Base-by-base conservation (phyloP, 2,888 invertebrate species). In the Melanargia galathea region DNA sequence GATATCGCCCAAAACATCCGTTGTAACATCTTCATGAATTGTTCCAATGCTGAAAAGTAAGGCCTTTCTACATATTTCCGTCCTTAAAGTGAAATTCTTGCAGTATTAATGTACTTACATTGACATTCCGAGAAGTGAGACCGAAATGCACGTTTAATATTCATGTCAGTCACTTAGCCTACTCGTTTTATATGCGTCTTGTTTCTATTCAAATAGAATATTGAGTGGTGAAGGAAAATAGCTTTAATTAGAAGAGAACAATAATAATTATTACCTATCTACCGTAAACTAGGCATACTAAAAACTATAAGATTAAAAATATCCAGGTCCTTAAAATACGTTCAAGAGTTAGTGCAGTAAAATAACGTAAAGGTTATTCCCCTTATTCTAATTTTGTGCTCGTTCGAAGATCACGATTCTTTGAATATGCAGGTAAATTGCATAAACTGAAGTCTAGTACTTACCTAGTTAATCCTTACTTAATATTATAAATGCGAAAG, bases 1-100 rank as follows among this genome's bases (percentile, higher is more conserved):
- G 20, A 90, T 88, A 46, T 76, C 77, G 7, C 90, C 90, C 24
- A 89, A 69, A 6, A 89, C 84, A 55, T 90, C 87, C 0, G 87
- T 82, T 13, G 87, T 88, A n/a, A 90, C 86, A 71, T 90, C 90
- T 75, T 90, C 90, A 66, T 87, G 77, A 26, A 89, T 77, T 2
- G 88, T 85, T 40, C 90, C 90, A 62, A 90, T 87, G 71, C 90
- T 90, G 73, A 26, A 83, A 87, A 20, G 33, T 11, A 35, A 18
- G 35, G 8, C 8, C n/a, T 26, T 16, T 30, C 26, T 16, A 2
- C 20, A 13, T 20, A 4, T 49, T 49, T 18, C 13, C 33, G 20
- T 20, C 20, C 52, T 35, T 18, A 2, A 46, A 58, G 22, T 48
- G 35, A 48, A 46, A 46, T 26, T 33, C 16, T 7, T 49, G 4